Base-by-base conservation (phyloP, 2,888 invertebrate genomes). In the Acronicta aceris region DNA sequence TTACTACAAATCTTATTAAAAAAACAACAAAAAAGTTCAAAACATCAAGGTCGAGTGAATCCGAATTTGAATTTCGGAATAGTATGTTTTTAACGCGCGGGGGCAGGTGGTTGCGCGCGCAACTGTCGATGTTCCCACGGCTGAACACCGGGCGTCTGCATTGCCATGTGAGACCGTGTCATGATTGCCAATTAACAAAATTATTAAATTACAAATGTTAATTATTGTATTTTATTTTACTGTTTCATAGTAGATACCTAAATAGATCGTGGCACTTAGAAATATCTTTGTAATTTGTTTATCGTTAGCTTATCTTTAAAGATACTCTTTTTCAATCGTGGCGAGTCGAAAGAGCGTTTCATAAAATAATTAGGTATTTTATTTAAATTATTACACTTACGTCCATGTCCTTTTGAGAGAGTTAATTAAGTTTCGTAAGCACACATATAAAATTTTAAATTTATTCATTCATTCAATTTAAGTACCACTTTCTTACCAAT, bases 51-150 rank as follows among this genome's bases (percentile, higher is more conserved):
- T 93, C 93, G 87, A 82, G 84, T 82, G 82, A 89, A 87, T 89
- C 89, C 84, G 82, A 91, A 92, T 91, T 91, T 89, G 86, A 89
- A 91, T 90, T 90, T 91, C 87, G 84, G 89, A 88, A 89, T 87
- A 82, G 78, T 74, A 79, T 78, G 84, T 90, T 90, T 92, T 92
- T 92, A 88, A 84, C 86, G 85, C 84, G 52, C 38, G 81, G 82
- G 86, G 88, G 89, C 91, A 92, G 92, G 92, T 90, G 92, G 89
- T 81, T 81, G 72, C 82, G 84, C 85, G 88, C 81, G 84, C 93
- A 93, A 93, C 93, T 93, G 93, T 92, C 92, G 91, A 83, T 78
- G 85, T 94, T 94, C 94, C 93, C 94, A 94, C 94, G 94, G 86
- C 84, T 81, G 85, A 81, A 84, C 93, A 92, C 93, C 93, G 90